Percentiles rank a stretch among this genome's conserved stretches.
These are phyloP conservation scores for Anas acuta DNA, from an alignment of 2,797 vertebrate genomes.

Conservation along the genomic window DNA sequence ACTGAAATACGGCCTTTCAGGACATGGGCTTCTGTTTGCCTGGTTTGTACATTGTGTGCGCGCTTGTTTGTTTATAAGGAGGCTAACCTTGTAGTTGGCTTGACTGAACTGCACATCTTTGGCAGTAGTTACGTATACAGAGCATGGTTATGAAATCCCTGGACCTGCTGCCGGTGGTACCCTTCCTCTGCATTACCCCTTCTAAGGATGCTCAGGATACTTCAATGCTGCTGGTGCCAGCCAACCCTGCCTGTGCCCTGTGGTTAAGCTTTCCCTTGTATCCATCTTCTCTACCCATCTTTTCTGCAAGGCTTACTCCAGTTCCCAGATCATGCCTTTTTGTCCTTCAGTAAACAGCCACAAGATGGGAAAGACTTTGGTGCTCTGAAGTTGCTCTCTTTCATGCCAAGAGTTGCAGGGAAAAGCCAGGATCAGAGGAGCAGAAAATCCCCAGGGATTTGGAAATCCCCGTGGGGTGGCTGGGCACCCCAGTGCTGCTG, in stretches of 20 bases:
- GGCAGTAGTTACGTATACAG: neutral
- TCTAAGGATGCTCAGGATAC: neutral
- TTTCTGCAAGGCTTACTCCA: neutral
- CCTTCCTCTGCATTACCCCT: neutral
- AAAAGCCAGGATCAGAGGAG: neutral
- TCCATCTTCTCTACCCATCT: rapidly evolving
- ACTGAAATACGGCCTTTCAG: neutral
- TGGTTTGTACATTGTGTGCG: neutral
- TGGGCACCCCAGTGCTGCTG: rapidly evolving
- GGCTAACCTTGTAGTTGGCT: neutral
- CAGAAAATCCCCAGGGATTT: neutral
- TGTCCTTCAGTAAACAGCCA: neutral
- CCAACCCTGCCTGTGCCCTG: neutral
- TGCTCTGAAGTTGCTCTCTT: neutral
- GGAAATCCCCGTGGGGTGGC: neutral
- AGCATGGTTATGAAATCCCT: neutral
- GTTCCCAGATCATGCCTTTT: neutral
- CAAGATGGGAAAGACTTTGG: neutral
- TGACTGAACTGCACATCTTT: neutral
- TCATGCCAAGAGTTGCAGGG: neutral
- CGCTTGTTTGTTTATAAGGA: neutral
- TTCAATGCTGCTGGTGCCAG: neutral
- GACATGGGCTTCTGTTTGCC: neutral
- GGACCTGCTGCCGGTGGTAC: neutral
- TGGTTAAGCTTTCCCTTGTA: rapidly evolving